Evolutionary conservation across 2,888 invertebrate species (phyloP).

Genomic region (Seladonia tumulorum): DNA sequence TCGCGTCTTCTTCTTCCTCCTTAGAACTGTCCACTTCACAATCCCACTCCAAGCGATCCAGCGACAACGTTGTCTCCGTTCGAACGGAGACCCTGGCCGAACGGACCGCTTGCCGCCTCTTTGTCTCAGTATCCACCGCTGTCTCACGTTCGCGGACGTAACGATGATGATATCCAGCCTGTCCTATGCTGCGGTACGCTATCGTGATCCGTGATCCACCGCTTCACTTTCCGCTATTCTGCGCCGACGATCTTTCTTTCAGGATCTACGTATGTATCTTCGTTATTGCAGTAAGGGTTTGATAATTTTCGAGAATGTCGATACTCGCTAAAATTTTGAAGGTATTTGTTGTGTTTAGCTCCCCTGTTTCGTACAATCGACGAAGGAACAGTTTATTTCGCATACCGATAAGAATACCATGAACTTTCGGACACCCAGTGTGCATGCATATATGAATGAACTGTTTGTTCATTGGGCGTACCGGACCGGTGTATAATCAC

Average conservation of each 20-base stretch:
- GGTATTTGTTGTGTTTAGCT: no score
- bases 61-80: constrained; percentile 55
- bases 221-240: neutral
- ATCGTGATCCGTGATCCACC: neutral
- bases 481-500: neutral
- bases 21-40: constrained; percentile 30
- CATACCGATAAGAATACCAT: neutral
- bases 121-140: constrained; percentile 28
- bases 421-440: neutral
- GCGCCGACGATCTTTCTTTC: neutral
- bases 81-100: constrained; percentile 51
- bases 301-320: neutral
- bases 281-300: neutral
- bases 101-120: constrained; percentile 58
- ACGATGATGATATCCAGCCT: constrained; percentile 36
- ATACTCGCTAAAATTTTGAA: neutral
- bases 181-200: neutral
- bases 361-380: no score
- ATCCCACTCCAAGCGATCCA: constrained; percentile 26
- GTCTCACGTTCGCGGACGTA: constrained; percentile 20
- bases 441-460: neutral
- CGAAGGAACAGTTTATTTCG: no score
- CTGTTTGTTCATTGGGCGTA: neutral
- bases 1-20: constrained; percentile 21
- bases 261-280: neutral